Percentiles rank a stretch among this genome's conserved stretches.
These are phyloP conservation scores for Ranitomeya imitator DNA, from an alignment of 2,113 vertebrate species.

Conservation along the genomic window DNA sequence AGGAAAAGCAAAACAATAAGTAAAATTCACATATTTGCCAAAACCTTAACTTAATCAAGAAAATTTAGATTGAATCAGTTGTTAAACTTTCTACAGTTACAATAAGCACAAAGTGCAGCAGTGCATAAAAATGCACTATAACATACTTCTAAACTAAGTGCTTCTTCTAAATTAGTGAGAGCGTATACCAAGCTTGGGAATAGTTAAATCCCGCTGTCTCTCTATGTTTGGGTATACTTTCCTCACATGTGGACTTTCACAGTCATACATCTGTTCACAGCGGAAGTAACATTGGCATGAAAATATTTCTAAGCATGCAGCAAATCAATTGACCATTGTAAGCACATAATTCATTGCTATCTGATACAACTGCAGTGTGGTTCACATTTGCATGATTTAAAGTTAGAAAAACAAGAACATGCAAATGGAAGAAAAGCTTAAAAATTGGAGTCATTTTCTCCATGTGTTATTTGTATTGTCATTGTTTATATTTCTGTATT, in stretches of 20 bases:
- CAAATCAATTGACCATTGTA: constrained; percentile 59
- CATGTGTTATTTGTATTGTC: not conserved
- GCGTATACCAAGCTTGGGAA: not conserved
- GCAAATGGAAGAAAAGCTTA: constrained; percentile 17
- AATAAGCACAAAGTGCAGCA: not conserved
- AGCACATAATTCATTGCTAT: constrained; percentile 53
- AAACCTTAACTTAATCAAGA: no score
- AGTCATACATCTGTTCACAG: constrained; percentile 57
- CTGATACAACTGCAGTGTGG: constrained; percentile 51
- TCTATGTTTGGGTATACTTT: constrained; percentile 38
- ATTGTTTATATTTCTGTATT: not conserved
- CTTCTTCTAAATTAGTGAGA: not conserved
- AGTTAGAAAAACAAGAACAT: constrained; percentile 35
- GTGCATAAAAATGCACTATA: no score
- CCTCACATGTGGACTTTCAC: constrained; percentile 54
- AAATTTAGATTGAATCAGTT: no score
- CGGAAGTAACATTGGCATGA: constrained; percentile 57
- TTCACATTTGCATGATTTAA: constrained; percentile 39
- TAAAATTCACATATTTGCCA: no score
- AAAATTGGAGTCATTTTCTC: not conserved
- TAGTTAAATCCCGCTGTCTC: constrained; percentile 26
- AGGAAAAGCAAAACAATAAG: no score
- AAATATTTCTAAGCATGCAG: constrained; percentile 57
- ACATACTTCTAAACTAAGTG: no score
- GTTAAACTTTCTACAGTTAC: no score